phyloP scores from a whole-genome alignment of 2,888 invertebrate genomes.

The Phyllotreta cruciferae region DNA sequence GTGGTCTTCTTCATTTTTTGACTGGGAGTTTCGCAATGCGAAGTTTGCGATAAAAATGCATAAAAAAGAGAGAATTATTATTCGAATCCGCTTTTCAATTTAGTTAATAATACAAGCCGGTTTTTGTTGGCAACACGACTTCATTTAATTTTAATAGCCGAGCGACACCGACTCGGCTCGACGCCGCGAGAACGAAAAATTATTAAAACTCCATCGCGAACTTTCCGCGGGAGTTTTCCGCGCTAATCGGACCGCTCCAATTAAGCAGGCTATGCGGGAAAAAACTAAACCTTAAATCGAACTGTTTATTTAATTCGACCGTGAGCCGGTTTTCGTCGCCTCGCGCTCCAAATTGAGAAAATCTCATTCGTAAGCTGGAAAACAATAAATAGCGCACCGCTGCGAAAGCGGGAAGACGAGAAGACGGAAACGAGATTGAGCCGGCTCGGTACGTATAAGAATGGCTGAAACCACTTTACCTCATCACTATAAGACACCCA shows the following conservation, averaged over 20 bases:
- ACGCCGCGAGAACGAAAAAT: constrained; percentile 3
- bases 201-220: constrained; percentile 2
- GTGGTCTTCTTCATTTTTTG: too few species aligned
- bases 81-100: neutral
- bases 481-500: constrained; percentile 36
- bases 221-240: too few species aligned
- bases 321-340: too few species aligned
- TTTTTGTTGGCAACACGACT: neutral
- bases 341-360: neutral
- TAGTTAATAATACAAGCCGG: neutral
- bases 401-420: constrained; percentile 12
- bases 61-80: neutral
- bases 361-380: constrained; percentile 7
- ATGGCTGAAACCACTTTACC: constrained; percentile 36
- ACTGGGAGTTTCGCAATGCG: too few species aligned
- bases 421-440: constrained; percentile 21
- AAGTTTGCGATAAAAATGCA: too few species aligned
- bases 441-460: constrained; percentile 26
- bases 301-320: too few species aligned
- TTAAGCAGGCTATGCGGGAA: too few species aligned
- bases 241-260: too few species aligned
- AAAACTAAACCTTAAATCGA: too few species aligned
- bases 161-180: neutral
- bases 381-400: constrained; percentile 8
- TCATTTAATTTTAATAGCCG: constrained; percentile 5